Evolutionary conservation across 2,888 invertebrate species (phyloP).

Genomic region (Drosophila quinaria): DNA sequence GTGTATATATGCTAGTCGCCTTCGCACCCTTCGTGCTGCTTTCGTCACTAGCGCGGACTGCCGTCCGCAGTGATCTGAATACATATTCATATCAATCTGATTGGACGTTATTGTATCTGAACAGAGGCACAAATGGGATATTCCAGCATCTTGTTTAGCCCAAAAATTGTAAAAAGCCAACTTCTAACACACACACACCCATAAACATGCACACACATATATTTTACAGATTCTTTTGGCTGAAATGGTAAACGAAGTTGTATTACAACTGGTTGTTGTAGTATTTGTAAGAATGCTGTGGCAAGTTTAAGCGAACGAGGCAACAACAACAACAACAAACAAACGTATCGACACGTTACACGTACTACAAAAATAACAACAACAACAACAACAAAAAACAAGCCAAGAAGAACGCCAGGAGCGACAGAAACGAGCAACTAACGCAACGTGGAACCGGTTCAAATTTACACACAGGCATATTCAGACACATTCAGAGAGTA

Average conservation of each 20-base stretch:
- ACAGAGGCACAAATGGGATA: slow-evolving; percentile 1
- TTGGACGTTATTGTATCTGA: slow-evolving; percentile 7
- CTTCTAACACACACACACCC: slow-evolving; percentile 2
- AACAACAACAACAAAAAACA: no score
- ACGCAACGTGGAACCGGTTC: slow-evolving; percentile 74
- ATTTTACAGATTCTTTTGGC: slow-evolving; percentile 47
- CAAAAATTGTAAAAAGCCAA: slow-evolving; percentile 15
- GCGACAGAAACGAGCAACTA: slow-evolving; percentile 61
- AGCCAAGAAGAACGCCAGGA: slow-evolving; percentile 49
- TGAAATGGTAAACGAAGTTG: slow-evolving; percentile 70
- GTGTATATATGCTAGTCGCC: no score
- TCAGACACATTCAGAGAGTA: background rate
- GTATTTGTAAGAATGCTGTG: slow-evolving; percentile 77
- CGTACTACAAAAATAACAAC: slow-evolving; percentile 56
- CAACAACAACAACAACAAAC: slow-evolving; percentile 39
- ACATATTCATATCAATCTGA: slow-evolving; percentile 1
- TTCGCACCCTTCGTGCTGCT: no score
- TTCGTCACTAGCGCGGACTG: no score
- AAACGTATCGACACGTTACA: slow-evolving; percentile 62
- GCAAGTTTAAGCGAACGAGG: slow-evolving; percentile 30
- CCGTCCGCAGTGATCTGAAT: no score
- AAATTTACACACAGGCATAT: slow-evolving; percentile 48
- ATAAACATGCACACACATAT: slow-evolving; percentile 6
- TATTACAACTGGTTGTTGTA: slow-evolving; percentile 75
- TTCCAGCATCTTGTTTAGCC: slow-evolving; percentile 15